Percentiles rank a stretch among this genome's conserved stretches.
Evolutionary conservation across 1,140 invertebrate species (phyloP).

Genomic region (Zeugodacus cucurbitae): DNA sequence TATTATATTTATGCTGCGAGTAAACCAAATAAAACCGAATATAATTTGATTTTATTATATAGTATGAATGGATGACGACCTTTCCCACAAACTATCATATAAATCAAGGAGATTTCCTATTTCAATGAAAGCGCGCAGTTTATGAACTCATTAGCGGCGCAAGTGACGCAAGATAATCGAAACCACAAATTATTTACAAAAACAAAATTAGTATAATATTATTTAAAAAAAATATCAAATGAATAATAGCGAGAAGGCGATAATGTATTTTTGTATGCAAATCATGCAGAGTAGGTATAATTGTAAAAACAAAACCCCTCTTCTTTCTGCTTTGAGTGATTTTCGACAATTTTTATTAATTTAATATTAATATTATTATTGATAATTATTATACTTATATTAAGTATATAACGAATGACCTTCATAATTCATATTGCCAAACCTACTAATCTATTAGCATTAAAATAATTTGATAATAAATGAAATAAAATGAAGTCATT

Average conservation of each 20-base stretch:
- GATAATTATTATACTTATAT: background rate
- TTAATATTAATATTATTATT: no score
- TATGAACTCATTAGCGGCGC: background rate
- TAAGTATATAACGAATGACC: background rate
- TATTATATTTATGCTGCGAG: background rate
- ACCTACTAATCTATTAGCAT: background rate
- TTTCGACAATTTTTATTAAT: no score
- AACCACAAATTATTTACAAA: background rate
- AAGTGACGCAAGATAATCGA: background rate
- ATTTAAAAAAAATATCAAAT: background rate
- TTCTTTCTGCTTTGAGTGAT: no score
- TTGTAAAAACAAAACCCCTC: no score
- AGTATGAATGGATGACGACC: background rate
- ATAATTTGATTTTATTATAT: background rate
- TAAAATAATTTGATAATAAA: background rate
- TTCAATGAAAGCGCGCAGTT: background rate
- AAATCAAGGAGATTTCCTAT: background rate
- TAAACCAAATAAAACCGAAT: background rate
- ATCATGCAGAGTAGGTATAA: no score
- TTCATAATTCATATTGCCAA: background rate
- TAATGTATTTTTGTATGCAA: no score
- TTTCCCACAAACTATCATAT: background rate
- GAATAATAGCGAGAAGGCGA: background rate
- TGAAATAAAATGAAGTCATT: background rate
- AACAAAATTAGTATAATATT: background rate